These are phyloP conservation scores for Andrena haemorrhoa DNA, from an alignment of 2,888 invertebrate species.

Conservation along the genomic window DNA sequence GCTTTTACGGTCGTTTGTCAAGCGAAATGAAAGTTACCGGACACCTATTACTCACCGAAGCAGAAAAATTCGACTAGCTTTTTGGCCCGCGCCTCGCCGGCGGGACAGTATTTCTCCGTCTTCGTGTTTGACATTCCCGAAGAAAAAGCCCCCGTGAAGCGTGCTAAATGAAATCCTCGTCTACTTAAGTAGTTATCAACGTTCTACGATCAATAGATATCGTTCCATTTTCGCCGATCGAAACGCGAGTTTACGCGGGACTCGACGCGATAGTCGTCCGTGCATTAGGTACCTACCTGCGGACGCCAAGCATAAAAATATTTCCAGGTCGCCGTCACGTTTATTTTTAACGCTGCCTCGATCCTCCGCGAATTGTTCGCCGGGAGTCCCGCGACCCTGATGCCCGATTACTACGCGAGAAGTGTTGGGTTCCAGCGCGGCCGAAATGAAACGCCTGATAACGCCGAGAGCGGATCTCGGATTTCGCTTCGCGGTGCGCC, in stretches of 20 bases:
- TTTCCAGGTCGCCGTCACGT: conserved; percentile 44
- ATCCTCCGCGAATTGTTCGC: conserved; percentile 12
- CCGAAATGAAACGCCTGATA: conserved; percentile 45
- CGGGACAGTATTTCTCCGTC: not conserved
- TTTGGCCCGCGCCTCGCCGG: not conserved
- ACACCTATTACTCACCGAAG: conserved; percentile 1
- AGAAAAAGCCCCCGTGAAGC: not conserved
- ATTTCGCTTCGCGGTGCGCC: conserved; percentile 61
- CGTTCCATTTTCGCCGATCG: not conserved
- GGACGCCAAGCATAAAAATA: conserved; percentile 30
- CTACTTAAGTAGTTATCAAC: not conserved
- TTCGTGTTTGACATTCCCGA: not conserved
- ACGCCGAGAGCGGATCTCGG: conserved; percentile 53
- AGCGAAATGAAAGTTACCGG: not conserved
- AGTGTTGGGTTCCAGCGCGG: conserved; percentile 34
- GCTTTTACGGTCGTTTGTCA: not conserved
- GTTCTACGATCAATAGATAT: not conserved
- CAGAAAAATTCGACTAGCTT: not conserved
- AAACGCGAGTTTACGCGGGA: not conserved
- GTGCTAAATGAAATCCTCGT: not conserved
- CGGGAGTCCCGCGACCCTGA: not conserved
- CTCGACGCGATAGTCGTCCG: not conserved
- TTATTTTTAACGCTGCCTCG: conserved; percentile 43
- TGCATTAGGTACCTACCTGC: not conserved
- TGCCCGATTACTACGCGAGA: conserved; percentile 18